A percentile compares a stretch with the other conserved stretches of the same genome.
These are phyloP conservation scores for Cinclus cinclus DNA, from an alignment of 2,113 vertebrate species.

Conservation along the genomic window DNA sequence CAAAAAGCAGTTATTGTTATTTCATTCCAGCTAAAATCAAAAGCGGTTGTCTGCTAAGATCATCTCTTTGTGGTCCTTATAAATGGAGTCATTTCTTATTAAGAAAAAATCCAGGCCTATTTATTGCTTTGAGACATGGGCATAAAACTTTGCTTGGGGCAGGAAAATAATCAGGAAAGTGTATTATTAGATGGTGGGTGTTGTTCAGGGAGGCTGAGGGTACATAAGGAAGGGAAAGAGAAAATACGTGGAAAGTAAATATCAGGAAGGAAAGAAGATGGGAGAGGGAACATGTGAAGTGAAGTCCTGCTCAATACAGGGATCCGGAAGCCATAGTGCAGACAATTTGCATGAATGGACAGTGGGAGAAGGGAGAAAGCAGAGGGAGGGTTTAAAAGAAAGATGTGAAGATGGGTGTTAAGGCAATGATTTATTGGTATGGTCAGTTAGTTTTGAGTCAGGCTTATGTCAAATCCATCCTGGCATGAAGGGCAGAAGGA, in stretches of 20 bases:
- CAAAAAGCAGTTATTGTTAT: constrained; percentile 33
- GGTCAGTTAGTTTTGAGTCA: neutral
- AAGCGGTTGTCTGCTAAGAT: constrained; percentile 14
- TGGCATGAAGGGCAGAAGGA: neutral
- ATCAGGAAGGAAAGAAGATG: neutral
- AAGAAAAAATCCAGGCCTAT: constrained; percentile 1
- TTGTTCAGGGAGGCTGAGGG: neutral
- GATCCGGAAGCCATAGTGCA: accelerated
- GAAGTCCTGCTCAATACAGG: neutral
- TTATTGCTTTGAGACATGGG: neutral
- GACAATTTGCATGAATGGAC: neutral
- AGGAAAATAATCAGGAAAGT: neutral
- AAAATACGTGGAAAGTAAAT: neutral
- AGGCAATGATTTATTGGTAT: neutral
- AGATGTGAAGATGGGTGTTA: neutral
- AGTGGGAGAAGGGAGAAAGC: neutral
- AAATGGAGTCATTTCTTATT: neutral
- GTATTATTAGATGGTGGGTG: neutral
- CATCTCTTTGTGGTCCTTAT: constrained; percentile 19
- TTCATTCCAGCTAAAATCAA: constrained; percentile 36
- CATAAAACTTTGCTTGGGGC: neutral
- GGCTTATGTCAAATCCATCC: neutral
- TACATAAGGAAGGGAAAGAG: neutral
- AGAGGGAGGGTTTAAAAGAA: neutral
- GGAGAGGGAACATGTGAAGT: neutral